Percentiles rank a stretch among this genome's conserved stretches.
Conservation (phyloP, 2,797 vertebrate genomes). For the Coreius guichenoti region DNA sequence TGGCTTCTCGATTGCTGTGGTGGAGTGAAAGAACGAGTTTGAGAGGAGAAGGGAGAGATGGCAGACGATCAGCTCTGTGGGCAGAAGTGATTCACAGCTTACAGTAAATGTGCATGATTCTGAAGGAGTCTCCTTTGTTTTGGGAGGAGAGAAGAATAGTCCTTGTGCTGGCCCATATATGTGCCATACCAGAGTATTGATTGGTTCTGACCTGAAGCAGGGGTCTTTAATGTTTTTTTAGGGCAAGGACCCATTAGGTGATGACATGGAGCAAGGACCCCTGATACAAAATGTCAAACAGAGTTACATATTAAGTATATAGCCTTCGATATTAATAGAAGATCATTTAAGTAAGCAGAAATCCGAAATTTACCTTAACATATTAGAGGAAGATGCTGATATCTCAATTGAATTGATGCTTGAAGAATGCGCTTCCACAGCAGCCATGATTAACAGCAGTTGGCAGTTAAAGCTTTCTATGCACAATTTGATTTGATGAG, state of each 20-base stretch:
- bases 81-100: conserved; percentile 80
- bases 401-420: too few relatives aligned
- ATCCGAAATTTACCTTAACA: too few relatives aligned
- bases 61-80: conserved; percentile 76
- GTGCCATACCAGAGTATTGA: background rate
- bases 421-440: too few relatives aligned
- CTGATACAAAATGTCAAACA: background rate
- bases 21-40: conserved; percentile 64
- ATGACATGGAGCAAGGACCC: background rate
- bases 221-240: background rate
- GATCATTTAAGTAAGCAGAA: too few relatives aligned
- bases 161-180: background rate
- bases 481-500: too few relatives aligned
- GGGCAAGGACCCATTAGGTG: background rate
- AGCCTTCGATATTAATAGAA: background rate
- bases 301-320: background rate
- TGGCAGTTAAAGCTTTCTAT: too few relatives aligned
- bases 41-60: conserved; percentile 60
- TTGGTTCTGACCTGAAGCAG: background rate
- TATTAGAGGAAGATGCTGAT: too few relatives aligned
- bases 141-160: background rate
- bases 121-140: conserved; percentile 22
- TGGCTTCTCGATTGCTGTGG: conserved; percentile 62
- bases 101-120: conserved; percentile 68
- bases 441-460: too few relatives aligned